Base-by-base conservation (phyloP, 2,797 vertebrate genomes). In the Pteronotus mesoamericanus region DNA sequence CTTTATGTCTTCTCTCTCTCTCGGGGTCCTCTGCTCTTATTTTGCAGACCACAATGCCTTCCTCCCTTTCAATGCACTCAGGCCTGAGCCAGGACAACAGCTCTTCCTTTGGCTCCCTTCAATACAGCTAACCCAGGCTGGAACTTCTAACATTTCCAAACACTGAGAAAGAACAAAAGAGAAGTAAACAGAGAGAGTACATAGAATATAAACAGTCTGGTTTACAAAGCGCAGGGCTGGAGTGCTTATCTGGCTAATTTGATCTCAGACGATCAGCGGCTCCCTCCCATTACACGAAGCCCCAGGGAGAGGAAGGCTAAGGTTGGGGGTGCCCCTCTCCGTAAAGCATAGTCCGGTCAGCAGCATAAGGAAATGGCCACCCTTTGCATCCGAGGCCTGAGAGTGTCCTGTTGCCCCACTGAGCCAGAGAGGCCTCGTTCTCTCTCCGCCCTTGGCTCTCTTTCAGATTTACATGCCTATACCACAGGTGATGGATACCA, bases 121-220 rank as follows among this genome's bases (percentile, higher is more conserved):
- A 96, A 77, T 79, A 48, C 1, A 91, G 57, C 79, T 71, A 83
- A 83, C 46, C 79, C 46, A 91, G 85, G 51, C 68, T 92, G 77
- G 80, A 83, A 69, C 34, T 77, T 94, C 77, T 64, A 96, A 92
- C 7, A 44, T 59, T 91, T 90, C 79, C 64, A 92, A 86, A 91
- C 86, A 95, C 77, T 5, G 14, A 64, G 26, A 66, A 93, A 93
- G 51, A 94, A 96, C 86, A 94, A 97, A 92, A 86, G 83, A 91
- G 34, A 95, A 91, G 84, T 83, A 93, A 96, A 90, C 82, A 96
- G 66, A 71, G 71, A 26, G 29, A 83, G 92, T 51, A 89, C 57
- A 55, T 55, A 71, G 74, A 59, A 57, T 79, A 91, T 96, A 95
- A 96, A 96, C 82, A 95, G 46, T 44, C 46, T 89, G 37, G 34